These are phyloP conservation scores for Riptortus pedestris DNA, from an alignment of 1,140 invertebrate genomes.

Conservation along the genomic window DNA sequence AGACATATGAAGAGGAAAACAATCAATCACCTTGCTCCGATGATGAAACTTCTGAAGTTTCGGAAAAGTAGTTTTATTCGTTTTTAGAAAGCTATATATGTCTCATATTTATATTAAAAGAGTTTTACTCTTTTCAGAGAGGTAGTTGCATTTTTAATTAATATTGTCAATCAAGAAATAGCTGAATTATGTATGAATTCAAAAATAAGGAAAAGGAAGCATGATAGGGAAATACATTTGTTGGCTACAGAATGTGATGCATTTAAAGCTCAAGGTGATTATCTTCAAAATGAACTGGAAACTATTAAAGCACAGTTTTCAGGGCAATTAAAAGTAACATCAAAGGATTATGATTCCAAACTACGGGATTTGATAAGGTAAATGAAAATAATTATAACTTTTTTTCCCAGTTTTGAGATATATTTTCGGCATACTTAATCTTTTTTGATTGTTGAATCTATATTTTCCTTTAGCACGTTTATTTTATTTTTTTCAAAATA, in stretches of 20 bases:
- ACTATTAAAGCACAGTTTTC: neutral
- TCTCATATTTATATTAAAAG: too few species aligned
- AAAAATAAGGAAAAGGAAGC: neutral
- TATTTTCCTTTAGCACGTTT: too few species aligned
- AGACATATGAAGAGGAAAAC: too few species aligned
- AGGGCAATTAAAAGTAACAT: neutral
- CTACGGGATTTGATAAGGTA: neutral
- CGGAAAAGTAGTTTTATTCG: too few species aligned
- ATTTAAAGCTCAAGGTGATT: neutral
- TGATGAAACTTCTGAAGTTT: too few species aligned
- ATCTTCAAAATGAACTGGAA: neutral
- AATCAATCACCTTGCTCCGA: too few species aligned
- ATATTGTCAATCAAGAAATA: constrained; percentile 1
- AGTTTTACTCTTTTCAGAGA: constrained; percentile 1
- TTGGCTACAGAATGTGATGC: neutral
- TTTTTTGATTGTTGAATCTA: too few species aligned
- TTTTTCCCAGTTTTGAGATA: too few species aligned
- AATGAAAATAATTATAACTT: too few species aligned
- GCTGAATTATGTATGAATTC: constrained; percentile 8
- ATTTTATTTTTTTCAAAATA: too few species aligned
- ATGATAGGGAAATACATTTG: neutral
- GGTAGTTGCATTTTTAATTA: neutral
- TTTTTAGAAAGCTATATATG: too few species aligned
- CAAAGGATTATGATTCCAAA: neutral
- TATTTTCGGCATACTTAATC: too few species aligned